phyloP scores from a whole-genome alignment of 1,140 invertebrate genomes.

The Copidosoma floridanum region DNA sequence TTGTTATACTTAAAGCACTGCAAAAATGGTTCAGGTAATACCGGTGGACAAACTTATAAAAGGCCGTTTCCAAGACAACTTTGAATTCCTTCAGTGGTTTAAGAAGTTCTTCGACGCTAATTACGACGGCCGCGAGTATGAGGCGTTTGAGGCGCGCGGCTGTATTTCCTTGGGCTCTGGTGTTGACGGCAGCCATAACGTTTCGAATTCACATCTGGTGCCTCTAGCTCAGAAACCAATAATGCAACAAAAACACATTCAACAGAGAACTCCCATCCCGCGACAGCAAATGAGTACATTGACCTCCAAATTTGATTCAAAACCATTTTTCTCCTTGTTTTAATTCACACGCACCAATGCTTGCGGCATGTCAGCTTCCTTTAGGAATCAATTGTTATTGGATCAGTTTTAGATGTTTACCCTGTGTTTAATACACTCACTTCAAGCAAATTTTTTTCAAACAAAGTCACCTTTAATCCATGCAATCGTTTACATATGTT shows the following conservation, averaged over 20 bases:
- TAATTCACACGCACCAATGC: conserved; percentile 12
- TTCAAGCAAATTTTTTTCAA: too few relatives aligned
- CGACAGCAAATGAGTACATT: conserved; percentile 51
- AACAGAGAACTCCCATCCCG: conserved; percentile 48
- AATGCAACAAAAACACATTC: conserved; percentile 51
- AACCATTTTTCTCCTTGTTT: not conserved
- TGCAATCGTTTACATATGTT: too few relatives aligned
- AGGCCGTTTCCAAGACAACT: conserved; percentile 98
- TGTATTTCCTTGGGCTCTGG: conserved; percentile 69
- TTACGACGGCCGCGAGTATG: conserved; percentile 94
- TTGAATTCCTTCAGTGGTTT: conserved; percentile 99
- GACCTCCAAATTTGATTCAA: conserved; percentile 19
- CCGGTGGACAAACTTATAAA: conserved; percentile 97
- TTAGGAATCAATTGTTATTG: too few relatives aligned
- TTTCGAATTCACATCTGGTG: conserved; percentile 54
- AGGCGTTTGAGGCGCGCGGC: conserved; percentile 82
- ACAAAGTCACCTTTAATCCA: too few relatives aligned
- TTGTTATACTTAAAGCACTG: conserved; percentile 22
- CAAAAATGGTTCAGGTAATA: conserved; percentile 75
- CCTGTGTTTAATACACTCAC: too few relatives aligned
- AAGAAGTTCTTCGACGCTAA: conserved; percentile 99
- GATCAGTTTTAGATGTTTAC: too few relatives aligned
- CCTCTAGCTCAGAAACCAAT: conserved; percentile 52
- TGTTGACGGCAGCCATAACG: conserved; percentile 52
- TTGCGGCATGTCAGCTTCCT: conserved; percentile 20